These are phyloP conservation scores for Synergus itoensis DNA, from an alignment of 2,888 invertebrate genomes.

Conservation along the genomic window DNA sequence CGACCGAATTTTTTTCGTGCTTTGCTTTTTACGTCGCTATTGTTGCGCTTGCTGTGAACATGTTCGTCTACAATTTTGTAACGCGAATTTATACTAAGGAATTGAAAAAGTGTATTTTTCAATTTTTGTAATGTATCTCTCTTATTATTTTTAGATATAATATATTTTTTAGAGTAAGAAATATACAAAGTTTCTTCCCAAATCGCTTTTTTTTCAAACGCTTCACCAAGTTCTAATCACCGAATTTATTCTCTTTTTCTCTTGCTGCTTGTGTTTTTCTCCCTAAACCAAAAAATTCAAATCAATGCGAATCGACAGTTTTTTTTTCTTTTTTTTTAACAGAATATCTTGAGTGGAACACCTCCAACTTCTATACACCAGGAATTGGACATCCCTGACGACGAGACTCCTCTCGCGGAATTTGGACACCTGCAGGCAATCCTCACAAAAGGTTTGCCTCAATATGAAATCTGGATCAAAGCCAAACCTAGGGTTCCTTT, in stretches of 20 bases:
- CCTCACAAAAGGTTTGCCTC: constrained; percentile 39
- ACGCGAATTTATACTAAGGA: constrained; percentile 36
- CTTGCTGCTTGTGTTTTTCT: too few relatives aligned
- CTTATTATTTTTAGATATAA: constrained; percentile 12
- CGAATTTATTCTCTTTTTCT: too few relatives aligned
- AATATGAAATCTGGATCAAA: constrained; percentile 53
- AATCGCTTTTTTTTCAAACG: not conserved
- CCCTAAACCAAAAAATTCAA: not conserved
- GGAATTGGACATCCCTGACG: constrained; percentile 34
- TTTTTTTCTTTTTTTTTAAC: constrained; percentile 48
- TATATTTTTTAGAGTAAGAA: constrained; percentile 35
- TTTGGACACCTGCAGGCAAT: constrained; percentile 57
- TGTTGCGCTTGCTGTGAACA: not conserved
- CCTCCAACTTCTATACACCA: constrained; percentile 43
- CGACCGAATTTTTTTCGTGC: constrained; percentile 40
- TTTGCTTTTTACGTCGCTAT: constrained; percentile 1
- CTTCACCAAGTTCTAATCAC: too few relatives aligned
- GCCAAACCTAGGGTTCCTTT: constrained; percentile 3
- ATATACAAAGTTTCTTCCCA: not conserved
- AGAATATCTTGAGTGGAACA: constrained; percentile 36
- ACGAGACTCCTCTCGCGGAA: not conserved
- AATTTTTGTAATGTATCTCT: constrained; percentile 52
- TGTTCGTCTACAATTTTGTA: not conserved
- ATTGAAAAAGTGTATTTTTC: constrained; percentile 52
- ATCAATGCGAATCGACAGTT: constrained; percentile 37